Percentiles rank a stretch among this genome's conserved stretches.
phyloP scores from a whole-genome alignment of 2,888 invertebrate species.

The Orthosia incerta region DNA sequence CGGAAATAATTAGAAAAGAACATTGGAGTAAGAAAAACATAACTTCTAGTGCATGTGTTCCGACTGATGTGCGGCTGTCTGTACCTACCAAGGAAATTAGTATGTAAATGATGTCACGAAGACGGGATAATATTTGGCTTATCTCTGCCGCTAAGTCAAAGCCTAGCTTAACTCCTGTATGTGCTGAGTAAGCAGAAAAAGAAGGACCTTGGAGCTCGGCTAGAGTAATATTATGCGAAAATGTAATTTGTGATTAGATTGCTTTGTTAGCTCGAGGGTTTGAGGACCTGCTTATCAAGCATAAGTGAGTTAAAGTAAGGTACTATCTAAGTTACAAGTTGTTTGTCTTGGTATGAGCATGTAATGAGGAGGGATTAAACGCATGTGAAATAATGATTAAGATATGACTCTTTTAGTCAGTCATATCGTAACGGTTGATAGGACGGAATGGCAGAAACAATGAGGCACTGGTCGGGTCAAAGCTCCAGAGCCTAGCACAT shows the following conservation, averaged over 20 bases:
- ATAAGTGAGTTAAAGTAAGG: neutral
- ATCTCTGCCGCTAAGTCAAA: slow-evolving; percentile 44
- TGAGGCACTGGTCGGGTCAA: no score
- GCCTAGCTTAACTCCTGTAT: slow-evolving; percentile 28
- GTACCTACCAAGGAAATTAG: slow-evolving; percentile 52
- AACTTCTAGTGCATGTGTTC: neutral
- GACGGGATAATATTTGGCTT: slow-evolving; percentile 54
- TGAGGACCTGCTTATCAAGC: neutral
- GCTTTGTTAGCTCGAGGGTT: neutral
- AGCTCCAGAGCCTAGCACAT: no score
- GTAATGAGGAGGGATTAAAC: neutral
- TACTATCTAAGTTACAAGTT: neutral
- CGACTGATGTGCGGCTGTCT: neutral
- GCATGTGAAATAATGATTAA: no score
- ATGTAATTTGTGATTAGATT: slow-evolving; percentile 14
- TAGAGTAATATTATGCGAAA: slow-evolving; percentile 3
- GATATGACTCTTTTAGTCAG: no score
- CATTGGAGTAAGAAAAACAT: neutral
- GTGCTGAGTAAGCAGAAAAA: slow-evolving; percentile 36
- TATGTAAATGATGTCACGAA: slow-evolving; percentile 66
- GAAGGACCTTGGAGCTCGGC: neutral
- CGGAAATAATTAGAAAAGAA: neutral
- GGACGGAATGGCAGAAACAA: no score
- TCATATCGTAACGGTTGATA: no score
- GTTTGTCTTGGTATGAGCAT: neutral